These are phyloP conservation scores for Aurelia sp. DNA, from an alignment of 30 jellyfish, hydroid and myxozoan species.

Conservation along the genomic window DNA sequence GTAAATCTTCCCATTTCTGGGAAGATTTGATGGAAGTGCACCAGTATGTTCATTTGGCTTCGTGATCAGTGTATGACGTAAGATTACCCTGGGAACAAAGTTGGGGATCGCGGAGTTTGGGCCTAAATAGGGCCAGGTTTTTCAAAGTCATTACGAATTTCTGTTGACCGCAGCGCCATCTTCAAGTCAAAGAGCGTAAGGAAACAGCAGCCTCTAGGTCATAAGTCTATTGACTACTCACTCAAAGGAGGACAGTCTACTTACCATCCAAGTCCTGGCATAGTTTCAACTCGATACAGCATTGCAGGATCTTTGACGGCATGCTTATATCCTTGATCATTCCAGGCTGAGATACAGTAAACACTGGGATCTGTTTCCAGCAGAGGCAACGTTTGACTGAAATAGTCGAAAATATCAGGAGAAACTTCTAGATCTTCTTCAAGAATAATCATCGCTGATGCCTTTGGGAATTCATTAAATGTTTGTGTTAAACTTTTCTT, in stretches of 20 bases:
- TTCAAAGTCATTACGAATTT: too few relatives aligned
- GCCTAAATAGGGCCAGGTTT: too few relatives aligned
- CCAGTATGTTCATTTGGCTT: too few relatives aligned
- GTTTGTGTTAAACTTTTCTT: conserved; percentile 79
- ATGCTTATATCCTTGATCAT: conserved; percentile 99
- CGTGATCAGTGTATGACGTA: too few relatives aligned
- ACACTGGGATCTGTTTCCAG: conserved; percentile 81
- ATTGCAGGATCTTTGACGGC: conserved; percentile 90
- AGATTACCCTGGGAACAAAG: too few relatives aligned
- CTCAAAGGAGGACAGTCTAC: not conserved
- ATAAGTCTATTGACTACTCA: too few relatives aligned
- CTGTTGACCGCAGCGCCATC: too few relatives aligned
- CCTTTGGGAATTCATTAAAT: conserved; percentile 86
- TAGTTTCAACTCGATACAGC: conserved; percentile 97
- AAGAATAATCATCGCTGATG: conserved; percentile 81
- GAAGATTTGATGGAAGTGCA: too few relatives aligned
- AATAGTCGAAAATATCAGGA: conserved; percentile 92
- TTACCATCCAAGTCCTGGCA: conserved; percentile 99
- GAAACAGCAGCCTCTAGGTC: too few relatives aligned
- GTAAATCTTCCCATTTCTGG: too few relatives aligned
- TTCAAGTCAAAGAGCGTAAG: too few relatives aligned
- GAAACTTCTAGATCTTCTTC: conserved; percentile 99
- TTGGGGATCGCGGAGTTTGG: too few relatives aligned
- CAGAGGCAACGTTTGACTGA: conserved; percentile 87
- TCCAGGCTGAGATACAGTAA: conserved; percentile 99